Evolutionary conservation across 2,888 invertebrate species (phyloP), one percentile per base, ranked within the genome.

Genomic region (Agonopterix subpropinquella): DNA sequence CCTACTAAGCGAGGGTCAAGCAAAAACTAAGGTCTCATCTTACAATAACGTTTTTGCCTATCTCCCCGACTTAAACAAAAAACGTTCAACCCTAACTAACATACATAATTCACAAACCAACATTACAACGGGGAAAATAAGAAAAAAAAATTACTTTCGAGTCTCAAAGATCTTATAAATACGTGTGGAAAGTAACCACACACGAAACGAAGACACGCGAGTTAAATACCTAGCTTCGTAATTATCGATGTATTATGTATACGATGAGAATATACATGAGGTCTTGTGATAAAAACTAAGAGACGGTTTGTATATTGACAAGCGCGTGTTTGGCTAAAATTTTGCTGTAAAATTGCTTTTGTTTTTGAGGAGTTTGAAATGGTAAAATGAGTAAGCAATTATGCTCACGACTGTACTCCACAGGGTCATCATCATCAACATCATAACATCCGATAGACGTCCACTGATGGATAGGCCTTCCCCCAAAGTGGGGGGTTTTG

Each of bases 231-330:
- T 8, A 8, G 11, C 36, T 11, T 36, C 10, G 11, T 48, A 53
- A 53, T 51, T 53, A 53, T 51, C 51, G 48, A 46, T 15, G 48
- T 48, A 51, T 51, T 51, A 51, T 51, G 51, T 51, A 51, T 51
- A 49, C 49, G n/a, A 36, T 10, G 37, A 13, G 47, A 47, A 43
- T 47, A 47, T 13, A 47, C 47, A 47, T 47, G 51, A 51, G 28
- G 37, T 45, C 39, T 42, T 39, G 10, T 8, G 45, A 42, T 47
- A 47, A 47, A 43, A 47, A 37, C 28, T 11, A 44, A 41, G 28
- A 50, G 41, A 39, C 39, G 28, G 28, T 28, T n/a, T 39, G 42
- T 36, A 28, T 36, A n/a, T 7, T 49, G 49, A 49, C 49, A 49
- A 43, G 43, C 5, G 49, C 49, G 47, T 44, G 50, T 39, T 35